These are phyloP conservation scores for Ctenodactylus gundi DNA, from an alignment of 2,113 vertebrate genomes.

Conservation along the genomic window DNA sequence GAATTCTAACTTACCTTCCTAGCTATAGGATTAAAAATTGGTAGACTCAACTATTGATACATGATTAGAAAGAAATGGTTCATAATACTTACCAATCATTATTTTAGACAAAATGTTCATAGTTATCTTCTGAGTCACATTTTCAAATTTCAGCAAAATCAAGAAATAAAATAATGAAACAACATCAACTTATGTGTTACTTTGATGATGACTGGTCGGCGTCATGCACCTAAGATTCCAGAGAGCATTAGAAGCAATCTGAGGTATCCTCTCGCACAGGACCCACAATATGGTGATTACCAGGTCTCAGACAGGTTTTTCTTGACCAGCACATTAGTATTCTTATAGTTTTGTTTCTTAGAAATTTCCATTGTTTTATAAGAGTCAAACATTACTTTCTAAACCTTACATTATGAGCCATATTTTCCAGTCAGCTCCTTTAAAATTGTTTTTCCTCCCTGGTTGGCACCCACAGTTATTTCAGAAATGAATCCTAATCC, in stretches of 20 bases:
- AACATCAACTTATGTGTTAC: not conserved
- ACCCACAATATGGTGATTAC: not conserved
- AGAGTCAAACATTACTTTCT: not conserved
- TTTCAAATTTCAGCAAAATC: not conserved
- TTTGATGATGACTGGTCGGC: not conserved
- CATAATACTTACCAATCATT: not conserved
- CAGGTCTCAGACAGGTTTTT: not conserved
- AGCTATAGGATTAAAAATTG: not conserved
- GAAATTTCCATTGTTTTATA: not conserved
- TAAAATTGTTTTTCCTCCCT: not conserved
- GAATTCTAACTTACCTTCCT: not conserved
- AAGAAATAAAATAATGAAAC: not conserved
- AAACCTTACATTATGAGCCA: not conserved
- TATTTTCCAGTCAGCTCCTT: not conserved
- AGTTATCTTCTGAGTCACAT: not conserved
- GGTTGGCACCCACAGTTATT: not conserved
- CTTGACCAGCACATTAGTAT: not conserved
- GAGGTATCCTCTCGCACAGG: not conserved
- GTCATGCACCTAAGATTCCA: not conserved
- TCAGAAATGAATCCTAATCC: not conserved
- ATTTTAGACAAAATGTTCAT: not conserved
- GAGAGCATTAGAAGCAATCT: not conserved
- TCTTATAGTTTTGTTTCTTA: not conserved
- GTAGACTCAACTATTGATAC: not conserved
- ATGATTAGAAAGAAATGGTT: not conserved